Evolutionary conservation across 2,888 invertebrate genomes (phyloP).

Genomic region (Phengaris arion): DNA sequence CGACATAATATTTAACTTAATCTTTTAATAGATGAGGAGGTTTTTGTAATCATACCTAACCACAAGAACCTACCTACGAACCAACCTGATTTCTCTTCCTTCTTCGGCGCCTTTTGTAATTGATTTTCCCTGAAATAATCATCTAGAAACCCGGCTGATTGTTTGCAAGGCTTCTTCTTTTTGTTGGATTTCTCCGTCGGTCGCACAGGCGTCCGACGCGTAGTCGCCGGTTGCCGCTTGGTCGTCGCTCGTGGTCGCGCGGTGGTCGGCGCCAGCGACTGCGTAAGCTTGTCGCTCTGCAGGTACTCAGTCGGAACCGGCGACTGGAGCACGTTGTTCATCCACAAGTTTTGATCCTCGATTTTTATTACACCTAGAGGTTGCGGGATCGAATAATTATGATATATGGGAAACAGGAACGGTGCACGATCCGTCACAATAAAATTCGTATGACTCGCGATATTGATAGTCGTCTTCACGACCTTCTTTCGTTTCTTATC

Average conservation of each 20-base stretch:
- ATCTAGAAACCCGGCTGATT: slow-evolving; percentile 58
- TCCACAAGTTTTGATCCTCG: slow-evolving; percentile 53
- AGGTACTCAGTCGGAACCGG: slow-evolving; percentile 39
- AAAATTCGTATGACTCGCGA: slow-evolving; percentile 71
- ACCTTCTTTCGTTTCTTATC: slow-evolving; percentile 56
- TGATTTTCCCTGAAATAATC: slow-evolving; percentile 58
- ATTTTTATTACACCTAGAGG: slow-evolving; percentile 43
- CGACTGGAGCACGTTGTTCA: slow-evolving; percentile 46
- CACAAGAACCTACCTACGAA: slow-evolving; percentile 57
- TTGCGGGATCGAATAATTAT: slow-evolving; percentile 39
- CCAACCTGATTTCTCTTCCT: slow-evolving; percentile 65
- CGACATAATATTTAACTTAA: slow-evolving; percentile 36
- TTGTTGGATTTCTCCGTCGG: slow-evolving; percentile 46
- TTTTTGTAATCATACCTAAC: slow-evolving; percentile 29
- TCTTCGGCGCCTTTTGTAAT: slow-evolving; percentile 51
- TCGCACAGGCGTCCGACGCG: slow-evolving; percentile 38
- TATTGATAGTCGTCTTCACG: slow-evolving; percentile 70
- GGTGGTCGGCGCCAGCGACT: slow-evolving; percentile 43
- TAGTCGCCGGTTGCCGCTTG: slow-evolving; percentile 42
- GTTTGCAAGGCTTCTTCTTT: slow-evolving; percentile 57
- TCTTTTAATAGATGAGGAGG: slow-evolving; percentile 4
- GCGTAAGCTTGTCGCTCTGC: slow-evolving; percentile 41
- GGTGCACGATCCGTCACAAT: slow-evolving; percentile 61
- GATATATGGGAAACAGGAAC: slow-evolving; percentile 37
- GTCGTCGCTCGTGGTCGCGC: slow-evolving; percentile 43